Percentiles rank a stretch among this genome's conserved stretches.
These are phyloP conservation scores for Caenorhabditis tropicalis DNA, from an alignment of 1,140 invertebrate species.

Conservation along the genomic window DNA sequence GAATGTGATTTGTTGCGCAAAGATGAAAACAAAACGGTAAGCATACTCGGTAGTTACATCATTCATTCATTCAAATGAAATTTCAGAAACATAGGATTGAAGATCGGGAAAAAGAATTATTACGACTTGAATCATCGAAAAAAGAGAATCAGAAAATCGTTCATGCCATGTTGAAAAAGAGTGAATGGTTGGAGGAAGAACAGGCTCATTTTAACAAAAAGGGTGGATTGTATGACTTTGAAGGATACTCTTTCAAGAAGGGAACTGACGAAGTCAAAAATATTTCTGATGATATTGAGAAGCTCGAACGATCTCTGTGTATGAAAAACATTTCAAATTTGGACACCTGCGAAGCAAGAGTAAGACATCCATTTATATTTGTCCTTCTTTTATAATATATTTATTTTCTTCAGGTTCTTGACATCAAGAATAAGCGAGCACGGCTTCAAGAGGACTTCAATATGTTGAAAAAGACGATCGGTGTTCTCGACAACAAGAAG, in stretches of 20 bases:
- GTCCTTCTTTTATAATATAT: neutral
- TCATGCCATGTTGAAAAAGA: neutral
- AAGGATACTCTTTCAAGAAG: neutral
- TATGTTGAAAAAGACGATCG: constrained; percentile 52
- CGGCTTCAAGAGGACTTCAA: constrained; percentile 43
- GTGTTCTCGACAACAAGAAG: constrained; percentile 55
- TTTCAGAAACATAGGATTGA: too few relatives aligned
- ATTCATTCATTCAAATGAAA: too few relatives aligned
- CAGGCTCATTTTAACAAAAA: constrained; percentile 60
- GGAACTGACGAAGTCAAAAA: neutral
- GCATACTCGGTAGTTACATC: too few relatives aligned
- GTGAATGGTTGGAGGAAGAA: constrained; percentile 63
- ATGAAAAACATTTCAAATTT: constrained; percentile 4
- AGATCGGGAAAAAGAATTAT: neutral
- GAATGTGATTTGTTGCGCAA: neutral
- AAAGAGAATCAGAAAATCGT: neutral
- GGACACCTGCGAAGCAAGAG: constrained; percentile 26
- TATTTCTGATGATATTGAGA: neutral
- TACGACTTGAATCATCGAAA: neutral
- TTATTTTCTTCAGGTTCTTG: constrained; percentile 16
- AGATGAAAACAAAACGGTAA: too few relatives aligned
- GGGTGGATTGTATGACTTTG: constrained; percentile 63
- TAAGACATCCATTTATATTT: neutral
- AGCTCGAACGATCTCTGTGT: neutral
- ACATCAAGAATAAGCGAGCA: constrained; percentile 44